Evolutionary conservation across 2,113 vertebrate species (phyloP).

Genomic region (Atherinomorus stipes): DNA sequence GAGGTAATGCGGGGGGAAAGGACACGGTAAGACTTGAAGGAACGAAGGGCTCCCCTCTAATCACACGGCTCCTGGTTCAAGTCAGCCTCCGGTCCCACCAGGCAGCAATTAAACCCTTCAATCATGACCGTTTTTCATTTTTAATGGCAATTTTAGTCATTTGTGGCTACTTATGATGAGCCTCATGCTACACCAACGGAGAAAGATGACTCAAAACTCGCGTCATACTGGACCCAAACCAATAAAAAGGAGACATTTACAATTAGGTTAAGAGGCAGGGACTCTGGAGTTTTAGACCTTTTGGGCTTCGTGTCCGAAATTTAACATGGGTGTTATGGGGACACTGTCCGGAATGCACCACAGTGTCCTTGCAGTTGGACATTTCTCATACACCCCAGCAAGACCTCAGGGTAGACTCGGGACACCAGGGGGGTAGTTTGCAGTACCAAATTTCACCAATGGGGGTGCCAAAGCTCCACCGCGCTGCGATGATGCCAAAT

Average conservation of each 20-base stretch:
- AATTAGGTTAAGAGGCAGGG: conserved; percentile 17
- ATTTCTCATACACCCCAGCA: too few species aligned
- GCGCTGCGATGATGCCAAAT: too few species aligned
- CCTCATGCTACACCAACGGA: not conserved
- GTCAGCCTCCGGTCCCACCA: conserved; percentile 42
- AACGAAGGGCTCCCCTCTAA: conserved; percentile 23
- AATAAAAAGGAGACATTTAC: conserved; percentile 12
- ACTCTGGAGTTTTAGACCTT: conserved; percentile 14
- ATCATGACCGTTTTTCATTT: conserved; percentile 23
- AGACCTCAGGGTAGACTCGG: too few species aligned
- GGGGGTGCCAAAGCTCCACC: too few species aligned
- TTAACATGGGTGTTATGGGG: too few species aligned
- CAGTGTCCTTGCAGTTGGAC: too few species aligned
- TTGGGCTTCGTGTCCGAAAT: too few species aligned
- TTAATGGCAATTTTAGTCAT: conserved; percentile 3
- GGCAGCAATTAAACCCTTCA: conserved; percentile 34
- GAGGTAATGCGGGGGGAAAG: too few species aligned
- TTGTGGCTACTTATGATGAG: conserved; percentile 6
- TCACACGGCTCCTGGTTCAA: conserved; percentile 28
- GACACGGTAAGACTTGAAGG: not conserved
- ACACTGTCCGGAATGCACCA: too few species aligned
- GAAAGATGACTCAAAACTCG: conserved; percentile 25
- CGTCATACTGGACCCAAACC: conserved; percentile 13
- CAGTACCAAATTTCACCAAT: too few species aligned
- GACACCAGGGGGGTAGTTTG: too few species aligned